Base-by-base conservation (phyloP, 2,797 vertebrate species). In the Novumbra hubbsi region DNA sequence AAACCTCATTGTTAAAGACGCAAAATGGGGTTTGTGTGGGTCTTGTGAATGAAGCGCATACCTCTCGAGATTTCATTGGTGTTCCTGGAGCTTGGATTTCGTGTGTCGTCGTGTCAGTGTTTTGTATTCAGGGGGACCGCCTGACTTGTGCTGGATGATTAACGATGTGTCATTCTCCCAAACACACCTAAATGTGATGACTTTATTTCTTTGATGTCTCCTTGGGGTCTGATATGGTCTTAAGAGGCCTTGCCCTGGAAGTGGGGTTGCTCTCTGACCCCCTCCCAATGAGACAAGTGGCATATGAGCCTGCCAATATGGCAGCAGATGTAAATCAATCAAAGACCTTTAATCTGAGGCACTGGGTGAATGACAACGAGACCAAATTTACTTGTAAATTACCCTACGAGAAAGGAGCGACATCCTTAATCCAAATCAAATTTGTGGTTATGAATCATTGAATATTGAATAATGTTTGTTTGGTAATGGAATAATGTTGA, bases 391-490 rank as follows among this genome's bases (percentile, higher is more conserved):
- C 41, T 45, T 15, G 24, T 75, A 11, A 15, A 66, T 5, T 52
- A 32, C 28, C 62, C 60, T 19, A 30, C 65, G 17, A 41, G 17
- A 15, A 28, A 66, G 21, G 69, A 30, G 66, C 55, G 73, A 34
- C 48, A 67, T 81, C 16, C 45, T 79, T 5, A 69, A 38, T 57
- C 34, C 49, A 28, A 72, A 73, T 17, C n/a, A 8, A 38, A 65
- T 73, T 67, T 67, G 72, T 50, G 28, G 45, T 49, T 34, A 30
- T 15, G 45, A 41, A 63, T 52, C 70, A 75, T 50, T 72, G 48
- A 75, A 45, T 45, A 5, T 83, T 73, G 77, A 16, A 76, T 76
- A 41, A 62, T 11, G 65, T 75, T 77, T 73, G 2, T 81, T 74
- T 41, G 73, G 74, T 52, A 66, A 68, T 60, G 52, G 72, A 75